Evolutionary conservation across 2,113 vertebrate genomes (phyloP), one percentile per base, ranked within the genome.

Genomic region (Haliaeetus leucogaster): DNA sequence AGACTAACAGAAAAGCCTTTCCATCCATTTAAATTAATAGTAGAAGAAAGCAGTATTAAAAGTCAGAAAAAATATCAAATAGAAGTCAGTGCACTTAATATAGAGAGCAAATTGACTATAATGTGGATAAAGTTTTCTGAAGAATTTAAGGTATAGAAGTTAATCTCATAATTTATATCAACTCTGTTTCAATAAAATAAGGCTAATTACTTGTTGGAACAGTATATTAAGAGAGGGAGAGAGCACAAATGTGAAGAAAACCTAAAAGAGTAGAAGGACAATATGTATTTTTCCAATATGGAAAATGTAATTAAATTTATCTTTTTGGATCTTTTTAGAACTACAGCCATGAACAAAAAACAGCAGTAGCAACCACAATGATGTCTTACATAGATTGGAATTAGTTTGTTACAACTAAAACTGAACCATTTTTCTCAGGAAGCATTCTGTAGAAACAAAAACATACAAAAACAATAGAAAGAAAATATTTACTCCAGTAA

Each of bases 401-500:
- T 42, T 34, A 66, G 34, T 48, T 86, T 80, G 26, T 61, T 89
- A 29, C 34, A 73, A 70, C 26, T 56, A 30, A 70, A 95, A 74
- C 16, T 1, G 48, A 85, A 70, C n/a, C 5, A 1, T 92, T 90
- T 92, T 92, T 73, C 74, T 86, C n/a, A 90, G 89, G 63, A 90
- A 92, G 20, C 66, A 62, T 77, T 94, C 59, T 59, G 45, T 58
- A 58, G 71, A 88, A 85, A 80, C 42, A 87, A 88, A 87, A 89
- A 23, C 38, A 74, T 87, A 40, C 26, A 63, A 67, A 89, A 90
- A 80, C 47, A 85, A 62, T n/a, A 13, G 15, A 68, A 82, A 93
- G 83, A 74, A 96, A 93, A 88, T 86, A 86, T 92, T 94, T 87
- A 26, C 55, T 92, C 8, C 58, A 61, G 11, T 71, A 82, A 90